Evolutionary conservation across 2,797 vertebrate genomes (phyloP), one percentile per base, ranked within the genome.

Genomic region (Coilia nasus): DNA sequence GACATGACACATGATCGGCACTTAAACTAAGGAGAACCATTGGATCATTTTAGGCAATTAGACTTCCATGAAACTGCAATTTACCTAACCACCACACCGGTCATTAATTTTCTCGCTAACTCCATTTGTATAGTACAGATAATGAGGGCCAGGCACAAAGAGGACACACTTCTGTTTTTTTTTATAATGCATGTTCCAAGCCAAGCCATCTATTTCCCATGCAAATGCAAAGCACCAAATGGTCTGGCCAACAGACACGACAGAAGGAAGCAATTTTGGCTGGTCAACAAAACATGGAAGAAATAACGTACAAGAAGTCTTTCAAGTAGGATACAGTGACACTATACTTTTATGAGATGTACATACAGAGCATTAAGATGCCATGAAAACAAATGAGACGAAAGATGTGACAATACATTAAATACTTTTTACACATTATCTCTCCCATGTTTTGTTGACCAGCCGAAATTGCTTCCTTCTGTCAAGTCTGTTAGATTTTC

Each of bases 1-100:
- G 88, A n/a, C n/a, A 67, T 90, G 94, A 90, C 94, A 95, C 89
- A 87, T 88, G 91, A 95, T 91, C 89, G 91, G 85, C 88, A 93
- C 94, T 93, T 93, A 90, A 89, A 94, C 92, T 93, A 91, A 93
- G 87, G 90, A 60, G 87, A 87, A 87, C 80, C 81, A 59, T 87
- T 44, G 17, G 35, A 4, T 21, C 17, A 44, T 44, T 93, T 91
- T 64, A 80, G 92, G 92, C 86, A 93, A 93, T 94, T 92, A 94
- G 89, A 83, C 60, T 17, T 90, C 89, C 86, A 87, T 86, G 82
- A 89, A 89, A 91, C 90, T 89, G 87, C 89, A 81, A 86, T 91
- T 92, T 92, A 89, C 90, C 90, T 93, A 92, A 93, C 91, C 88
- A 87, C 88, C 89, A 85, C 81, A 87, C 81, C 82, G 71, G n/a